phyloP scores from a whole-genome alignment of 1,140 invertebrate species.

The Caenorhabditis brenneri region DNA sequence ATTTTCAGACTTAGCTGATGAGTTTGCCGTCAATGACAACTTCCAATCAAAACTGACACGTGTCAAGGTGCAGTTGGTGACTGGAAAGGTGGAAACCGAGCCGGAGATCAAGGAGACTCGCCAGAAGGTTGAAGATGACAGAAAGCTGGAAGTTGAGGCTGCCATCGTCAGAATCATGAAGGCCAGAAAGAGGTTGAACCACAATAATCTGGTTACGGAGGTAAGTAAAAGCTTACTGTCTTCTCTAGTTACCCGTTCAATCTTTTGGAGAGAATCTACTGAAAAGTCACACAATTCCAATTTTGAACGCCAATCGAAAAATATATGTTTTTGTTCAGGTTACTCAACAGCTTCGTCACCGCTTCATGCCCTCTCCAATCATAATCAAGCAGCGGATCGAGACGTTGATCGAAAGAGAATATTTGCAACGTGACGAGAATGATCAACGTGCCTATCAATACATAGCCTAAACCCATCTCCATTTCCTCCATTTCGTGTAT shows the following conservation, averaged over 20 bases:
- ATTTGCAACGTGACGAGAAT: conserved; percentile 80
- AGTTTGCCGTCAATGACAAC: conserved; percentile 94
- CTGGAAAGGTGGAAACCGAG: conserved; percentile 96
- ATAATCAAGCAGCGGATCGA: conserved; percentile 99
- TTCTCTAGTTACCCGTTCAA: background rate
- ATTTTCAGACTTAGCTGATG: conserved; percentile 81
- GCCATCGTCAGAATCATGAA: conserved; percentile 99
- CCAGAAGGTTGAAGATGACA: conserved; percentile 94
- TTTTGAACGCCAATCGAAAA: no score
- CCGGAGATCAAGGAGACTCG: conserved; percentile 95
- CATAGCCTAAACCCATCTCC: conserved; percentile 55
- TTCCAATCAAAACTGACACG: conserved; percentile 96
- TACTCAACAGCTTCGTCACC: conserved; percentile 90
- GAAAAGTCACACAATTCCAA: no score
- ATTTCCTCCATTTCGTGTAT: background rate
- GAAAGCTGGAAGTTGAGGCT: conserved; percentile 99
- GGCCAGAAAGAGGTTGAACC: conserved; percentile 86
- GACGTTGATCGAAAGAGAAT: conserved; percentile 97
- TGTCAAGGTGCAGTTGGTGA: conserved; percentile 80
- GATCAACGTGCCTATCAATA: conserved; percentile 64
- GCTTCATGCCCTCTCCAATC: conserved; percentile 94
- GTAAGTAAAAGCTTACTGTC: conserved; percentile 67
- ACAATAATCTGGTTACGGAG: conserved; percentile 91
- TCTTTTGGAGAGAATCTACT: background rate
- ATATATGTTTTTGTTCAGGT: conserved; percentile 75